Evolutionary conservation across 1,140 invertebrate species (phyloP), one percentile per base, ranked within the genome.

Genomic region (Galendromus occidentalis): DNA sequence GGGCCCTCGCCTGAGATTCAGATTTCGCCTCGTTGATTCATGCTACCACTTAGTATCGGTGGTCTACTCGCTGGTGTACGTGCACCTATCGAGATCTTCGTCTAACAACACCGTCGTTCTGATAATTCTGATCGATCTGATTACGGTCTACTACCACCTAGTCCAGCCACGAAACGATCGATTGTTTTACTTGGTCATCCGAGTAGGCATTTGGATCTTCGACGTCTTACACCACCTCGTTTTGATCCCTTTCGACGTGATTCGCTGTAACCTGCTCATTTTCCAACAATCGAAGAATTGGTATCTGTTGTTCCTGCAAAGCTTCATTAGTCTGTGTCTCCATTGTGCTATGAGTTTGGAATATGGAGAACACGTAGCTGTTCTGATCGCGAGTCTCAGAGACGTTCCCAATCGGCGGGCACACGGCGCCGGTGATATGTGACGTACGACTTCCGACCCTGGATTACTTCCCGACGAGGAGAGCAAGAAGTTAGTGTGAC

Each of bases 141-240:
- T 59, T 14, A 59, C 33, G 17, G 25, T 59, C 14, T 59, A 59
- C 51, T 59, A 59, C 22, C 51, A 59, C 51, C 51, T 59, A 5
- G 20, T 59, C 6, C 51, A 25, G 2, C 51, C 51, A 22, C 14
- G 51, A 18, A 59, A 59, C 33, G 51, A 59, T 22, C 51, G 51
- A 14, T 22, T 59, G 2, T 59, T 59, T 22, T 59, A 59, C 25
- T 17, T 59, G 51, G 51, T 59, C 25, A 33, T 33, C 2, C 14
- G 51, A 59, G 33, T 59, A 17, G 51, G 51, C 22, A 33, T 59
- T 25, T 59, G 51, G 51, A 59, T 59, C 2, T 59, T 59, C 51
- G 51, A 59, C 51, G 51, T 59, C 2, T 25, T 59, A 22, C 51
- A 59, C 33, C 51, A 59, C 20, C 25, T 33, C 12, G 33, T 59